Conservation (phyloP, 2,797 vertebrate species). For the Smutsia gigantea region DNA sequence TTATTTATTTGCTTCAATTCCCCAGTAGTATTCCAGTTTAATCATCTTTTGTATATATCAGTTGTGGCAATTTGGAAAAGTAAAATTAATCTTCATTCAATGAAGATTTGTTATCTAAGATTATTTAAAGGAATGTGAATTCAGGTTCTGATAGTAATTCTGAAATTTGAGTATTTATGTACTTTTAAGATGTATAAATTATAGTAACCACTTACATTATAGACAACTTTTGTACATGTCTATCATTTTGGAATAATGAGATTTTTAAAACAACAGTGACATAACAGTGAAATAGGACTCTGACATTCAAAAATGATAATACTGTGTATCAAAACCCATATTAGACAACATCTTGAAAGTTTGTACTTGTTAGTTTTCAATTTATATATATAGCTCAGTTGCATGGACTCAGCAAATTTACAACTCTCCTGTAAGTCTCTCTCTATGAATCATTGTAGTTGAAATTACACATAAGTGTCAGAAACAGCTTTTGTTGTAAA, state of each 20-base stretch:
- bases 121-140: constrained; percentile 43
- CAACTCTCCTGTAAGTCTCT: constrained; percentile 65
- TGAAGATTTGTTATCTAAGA: neutral
- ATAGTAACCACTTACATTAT: constrained; percentile 30
- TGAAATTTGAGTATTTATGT: constrained; percentile 51
- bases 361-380: constrained; percentile 68
- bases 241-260: constrained; percentile 41
- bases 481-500: constrained; percentile 54
- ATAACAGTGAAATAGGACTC: neutral
- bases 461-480: constrained; percentile 64
- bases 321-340: neutral
- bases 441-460: constrained; percentile 14
- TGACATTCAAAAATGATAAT: constrained; percentile 18
- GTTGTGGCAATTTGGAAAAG: neutral
- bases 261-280: constrained; percentile 13
- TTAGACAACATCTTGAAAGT: constrained; percentile 19
- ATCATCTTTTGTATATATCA: constrained; percentile 26
- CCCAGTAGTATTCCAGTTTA: constrained; percentile 40
- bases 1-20: neutral
- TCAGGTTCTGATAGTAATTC: constrained; percentile 21
- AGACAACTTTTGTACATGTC: constrained; percentile 44
- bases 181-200: constrained; percentile 28
- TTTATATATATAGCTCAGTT: constrained; percentile 71
- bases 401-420: constrained; percentile 60
- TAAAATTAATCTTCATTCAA: constrained; percentile 6